Conservation (phyloP, 1,140 invertebrate genomes). For the Colletes gigas region DNA sequence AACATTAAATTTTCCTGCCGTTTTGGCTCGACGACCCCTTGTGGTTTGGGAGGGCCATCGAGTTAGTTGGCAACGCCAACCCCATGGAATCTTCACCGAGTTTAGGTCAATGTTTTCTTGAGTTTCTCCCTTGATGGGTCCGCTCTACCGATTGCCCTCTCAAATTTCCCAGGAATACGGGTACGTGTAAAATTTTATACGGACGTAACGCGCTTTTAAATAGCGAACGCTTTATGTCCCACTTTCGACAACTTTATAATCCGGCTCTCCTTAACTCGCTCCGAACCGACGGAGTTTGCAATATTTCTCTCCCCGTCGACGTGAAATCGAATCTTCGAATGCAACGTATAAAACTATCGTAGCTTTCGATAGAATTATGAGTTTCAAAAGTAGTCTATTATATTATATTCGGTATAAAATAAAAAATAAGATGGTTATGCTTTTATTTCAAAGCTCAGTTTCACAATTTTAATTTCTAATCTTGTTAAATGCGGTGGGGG, state of each 20-base stretch:
- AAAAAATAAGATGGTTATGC: no score
- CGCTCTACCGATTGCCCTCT: constrained; percentile 4
- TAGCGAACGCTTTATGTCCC: background rate
- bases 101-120: constrained; percentile 43
- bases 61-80: constrained; percentile 21
- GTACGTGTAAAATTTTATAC: constrained; percentile 30
- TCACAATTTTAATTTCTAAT: no score
- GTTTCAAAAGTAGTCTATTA: no score
- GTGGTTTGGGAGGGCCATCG: constrained; percentile 14
- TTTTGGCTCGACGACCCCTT: constrained; percentile 40
- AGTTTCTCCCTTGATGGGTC: background rate
- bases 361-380: no score
- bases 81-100: constrained; percentile 35
- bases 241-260: background rate
- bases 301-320: no score
- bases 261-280: no score
- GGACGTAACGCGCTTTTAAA: background rate
- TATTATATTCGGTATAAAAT: no score
- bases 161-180: background rate
- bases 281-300: no score
- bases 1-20: constrained; percentile 59
- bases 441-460: no score
- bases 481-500: no score
- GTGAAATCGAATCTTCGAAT: no score
- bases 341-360: no score